A percentile compares a stretch with the other conserved stretches of the same genome.
Conservation (phyloP, 2,888 invertebrate genomes). For the Aelia acuminata region DNA sequence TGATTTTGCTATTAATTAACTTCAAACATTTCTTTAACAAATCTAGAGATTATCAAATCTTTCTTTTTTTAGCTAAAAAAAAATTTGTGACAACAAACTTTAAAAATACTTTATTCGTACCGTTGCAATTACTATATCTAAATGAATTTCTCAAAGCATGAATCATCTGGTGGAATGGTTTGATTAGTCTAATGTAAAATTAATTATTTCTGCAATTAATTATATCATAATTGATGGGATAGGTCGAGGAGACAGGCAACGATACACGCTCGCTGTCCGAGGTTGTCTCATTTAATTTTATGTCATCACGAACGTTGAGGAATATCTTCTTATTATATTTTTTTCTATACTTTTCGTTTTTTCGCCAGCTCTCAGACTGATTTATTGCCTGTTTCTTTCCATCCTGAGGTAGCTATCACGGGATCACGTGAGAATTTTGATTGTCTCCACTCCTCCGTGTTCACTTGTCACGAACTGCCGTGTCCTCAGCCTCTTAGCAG, state of each 20-base stretch:
- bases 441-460: conserved; percentile 43
- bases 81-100: too few species aligned
- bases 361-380: conserved; percentile 14
- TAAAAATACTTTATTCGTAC: too few species aligned
- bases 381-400: conserved; percentile 45
- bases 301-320: conserved; percentile 33
- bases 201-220: background rate
- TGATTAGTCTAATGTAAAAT: too few species aligned
- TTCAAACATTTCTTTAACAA: too few species aligned
- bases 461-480: conserved; percentile 35
- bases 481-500: conserved; percentile 46
- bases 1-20: too few species aligned
- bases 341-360: conserved; percentile 4
- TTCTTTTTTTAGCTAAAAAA: too few species aligned
- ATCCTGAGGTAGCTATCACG: conserved; percentile 29
- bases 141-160: too few species aligned
- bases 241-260: background rate
- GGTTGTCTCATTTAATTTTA: conserved; percentile 37
- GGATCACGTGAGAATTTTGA: conserved; percentile 51
- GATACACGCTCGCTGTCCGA: background rate
- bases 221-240: background rate
- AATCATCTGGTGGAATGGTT: too few species aligned
- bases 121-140: too few species aligned
- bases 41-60: too few species aligned
- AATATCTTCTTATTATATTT: background rate